phyloP scores from a whole-genome alignment of 2,797 vertebrate species.

The Falco berigora region DNA sequence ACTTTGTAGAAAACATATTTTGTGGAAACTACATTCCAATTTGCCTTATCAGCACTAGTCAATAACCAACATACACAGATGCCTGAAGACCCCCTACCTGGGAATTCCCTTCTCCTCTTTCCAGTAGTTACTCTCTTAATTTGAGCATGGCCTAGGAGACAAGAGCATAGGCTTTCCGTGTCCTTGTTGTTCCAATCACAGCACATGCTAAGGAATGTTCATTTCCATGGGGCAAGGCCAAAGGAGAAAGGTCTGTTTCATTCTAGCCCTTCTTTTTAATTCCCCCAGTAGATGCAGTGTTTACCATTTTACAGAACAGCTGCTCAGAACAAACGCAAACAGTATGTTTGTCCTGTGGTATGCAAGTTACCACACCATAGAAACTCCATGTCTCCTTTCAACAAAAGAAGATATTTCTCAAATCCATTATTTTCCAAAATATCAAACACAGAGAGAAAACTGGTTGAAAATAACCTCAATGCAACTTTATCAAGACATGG shows the following conservation, averaged over 20 bases:
- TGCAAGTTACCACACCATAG: not conserved
- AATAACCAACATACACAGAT: not conserved
- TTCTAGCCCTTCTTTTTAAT: not conserved
- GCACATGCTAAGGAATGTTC: not conserved
- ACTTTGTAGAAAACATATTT: not conserved
- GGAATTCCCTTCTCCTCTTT: not conserved
- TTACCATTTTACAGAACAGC: not conserved
- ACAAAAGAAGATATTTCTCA: not conserved
- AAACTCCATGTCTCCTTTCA: not conserved
- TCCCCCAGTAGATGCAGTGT: not conserved
- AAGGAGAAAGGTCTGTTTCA: not conserved
- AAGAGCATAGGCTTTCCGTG: not conserved
- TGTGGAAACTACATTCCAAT: not conserved
- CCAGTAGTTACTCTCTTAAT: not conserved
- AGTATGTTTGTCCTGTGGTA: not conserved
- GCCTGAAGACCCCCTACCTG: not conserved
- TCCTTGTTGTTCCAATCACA: not conserved
- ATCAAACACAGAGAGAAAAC: not conserved
- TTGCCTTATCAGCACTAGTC: not conserved
- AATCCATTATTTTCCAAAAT: not conserved
- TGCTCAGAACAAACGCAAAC: not conserved
- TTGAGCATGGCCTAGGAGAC: not conserved
- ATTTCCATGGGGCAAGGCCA: not conserved
- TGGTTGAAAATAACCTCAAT: not conserved
- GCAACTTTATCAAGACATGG: not conserved